Evolutionary conservation across 2,888 invertebrate genomes (phyloP), one percentile per base, ranked within the genome.

Genomic region (Linnaemya vulpina): DNA sequence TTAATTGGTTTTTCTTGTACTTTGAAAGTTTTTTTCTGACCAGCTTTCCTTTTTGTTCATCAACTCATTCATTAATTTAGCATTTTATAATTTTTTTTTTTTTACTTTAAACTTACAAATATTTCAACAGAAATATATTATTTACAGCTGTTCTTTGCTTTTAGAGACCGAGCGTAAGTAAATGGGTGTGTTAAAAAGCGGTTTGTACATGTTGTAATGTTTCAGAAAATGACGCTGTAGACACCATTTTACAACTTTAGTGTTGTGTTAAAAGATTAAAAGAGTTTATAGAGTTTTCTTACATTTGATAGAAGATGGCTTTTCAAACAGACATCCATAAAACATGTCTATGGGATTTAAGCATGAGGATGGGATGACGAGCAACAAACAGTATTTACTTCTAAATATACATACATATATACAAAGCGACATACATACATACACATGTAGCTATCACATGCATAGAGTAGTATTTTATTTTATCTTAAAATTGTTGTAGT

Each of bases 201-300:
- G 78, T 78, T 62, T 40, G 51, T 70, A 35, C 62, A 70, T 70
- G 62, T 62, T 70, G 51, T 62, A 70, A 78, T 51, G 53, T 51
- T 11, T 30, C 25, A 70, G 55, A 76, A 78, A 49, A 77, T 77
- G 40, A 62, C 20, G 70, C 62, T 62, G 70, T 70, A 51, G 49
- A 62, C 60, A 70, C 70, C 49, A 77, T 70, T 78, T 78, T 78
- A 78, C 70, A 30, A 70, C 49, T 73, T 46, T 46, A 65, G 46
- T 65, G 55, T 73, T 65, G 71, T 79, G 79, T 73, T 73, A 79
- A 73, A 73, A 79, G 71, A 79, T 73, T 73, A 65, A 67, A 79
- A 79, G 62, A 46, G n/a, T 78, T 71, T 63, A 55, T 63, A 22
- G 38, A 58, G 60, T 71, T 78, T 71, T 78, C 70, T 78, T 78